These are phyloP conservation scores for Mastomys coucha DNA, from an alignment of 2,113 vertebrate genomes.

Conservation along the genomic window DNA sequence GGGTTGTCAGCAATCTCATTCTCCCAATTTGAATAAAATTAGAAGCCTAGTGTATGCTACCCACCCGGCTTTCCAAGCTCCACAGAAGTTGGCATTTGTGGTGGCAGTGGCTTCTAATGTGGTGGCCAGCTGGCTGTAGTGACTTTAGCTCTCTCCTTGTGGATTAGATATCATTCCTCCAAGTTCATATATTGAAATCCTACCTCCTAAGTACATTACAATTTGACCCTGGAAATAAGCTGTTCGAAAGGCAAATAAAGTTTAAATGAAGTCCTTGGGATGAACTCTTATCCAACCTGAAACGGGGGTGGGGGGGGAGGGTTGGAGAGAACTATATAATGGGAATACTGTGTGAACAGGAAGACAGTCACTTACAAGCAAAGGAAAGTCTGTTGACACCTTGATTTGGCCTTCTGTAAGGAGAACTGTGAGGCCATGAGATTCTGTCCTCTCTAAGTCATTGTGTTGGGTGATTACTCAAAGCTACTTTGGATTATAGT, in stretches of 20 bases:
- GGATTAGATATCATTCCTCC: not conserved
- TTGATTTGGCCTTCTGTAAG: not conserved
- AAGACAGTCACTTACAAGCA: not conserved
- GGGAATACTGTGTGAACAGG: not conserved
- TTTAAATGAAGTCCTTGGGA: not conserved
- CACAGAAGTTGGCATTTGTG: not conserved
- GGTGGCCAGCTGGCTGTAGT: not conserved
- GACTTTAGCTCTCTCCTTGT: not conserved
- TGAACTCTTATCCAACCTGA: not conserved
- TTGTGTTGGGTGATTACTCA: not conserved
- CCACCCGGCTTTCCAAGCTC: not conserved
- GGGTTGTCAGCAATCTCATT: not conserved
- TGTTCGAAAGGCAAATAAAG: not conserved
- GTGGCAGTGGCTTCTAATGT: not conserved
- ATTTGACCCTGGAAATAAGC: not conserved
- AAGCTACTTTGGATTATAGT: not conserved
- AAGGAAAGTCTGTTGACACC: not conserved
- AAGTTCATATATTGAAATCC: not conserved
- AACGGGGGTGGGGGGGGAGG: not conserved
- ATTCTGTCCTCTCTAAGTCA: not conserved
- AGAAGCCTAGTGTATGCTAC: not conserved
- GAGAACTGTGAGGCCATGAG: not conserved
- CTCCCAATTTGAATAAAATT: conserved; percentile 3
- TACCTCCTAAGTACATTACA: not conserved
- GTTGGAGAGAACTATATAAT: not conserved